Evolutionary conservation across 2,888 invertebrate genomes (phyloP), one percentile per base, ranked within the genome.

Genomic region (Dynastes grantii): DNA sequence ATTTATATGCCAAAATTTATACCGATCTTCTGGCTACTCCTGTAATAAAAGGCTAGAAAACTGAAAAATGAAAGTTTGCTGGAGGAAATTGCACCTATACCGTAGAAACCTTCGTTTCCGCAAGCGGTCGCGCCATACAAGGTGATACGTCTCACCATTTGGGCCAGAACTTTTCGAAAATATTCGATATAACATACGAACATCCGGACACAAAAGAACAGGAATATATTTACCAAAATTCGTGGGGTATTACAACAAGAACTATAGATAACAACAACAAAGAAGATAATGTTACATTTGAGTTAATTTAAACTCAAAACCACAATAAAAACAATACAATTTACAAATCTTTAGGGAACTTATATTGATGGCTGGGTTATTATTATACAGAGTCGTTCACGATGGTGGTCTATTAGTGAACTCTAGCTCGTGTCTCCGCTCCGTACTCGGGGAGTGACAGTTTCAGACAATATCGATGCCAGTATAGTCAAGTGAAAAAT

Each of bases 61-160:
- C 98, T 0, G 98, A 98, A 89, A 99, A 99, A 89, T 99, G 99
- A 89, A 98, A 99, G 89, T 99, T 99, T 89, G 99, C 99, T 1
- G 99, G 99, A 29, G 98, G 97, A 2, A 96, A 97, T 88, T 99
- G 97, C 87, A 99, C 99, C 5, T 97, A 98, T 6, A 99, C 99
- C 0, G 97, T 98, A 4, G 99, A 99, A 89, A 98, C 96, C 0
- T 99, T 95, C 87, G 93, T 99, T 55, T 94, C 97, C 0, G 97
- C 97, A 2, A 98, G 96, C 84, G 99, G 99, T 0, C 91, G 98
- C 63, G 98, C 94, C 0, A 97, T 99, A 84, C 98, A 95, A 92
- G 99, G 98, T 2, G 99, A 95, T 0, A 99, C 99, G 0, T 99
- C 99, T 76, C 99, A 99, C 89, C 98, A 98, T 89, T 90, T 99